Evolutionary conservation across 2,797 vertebrate species (phyloP).

Genomic region (Neoniphon sammara): DNA sequence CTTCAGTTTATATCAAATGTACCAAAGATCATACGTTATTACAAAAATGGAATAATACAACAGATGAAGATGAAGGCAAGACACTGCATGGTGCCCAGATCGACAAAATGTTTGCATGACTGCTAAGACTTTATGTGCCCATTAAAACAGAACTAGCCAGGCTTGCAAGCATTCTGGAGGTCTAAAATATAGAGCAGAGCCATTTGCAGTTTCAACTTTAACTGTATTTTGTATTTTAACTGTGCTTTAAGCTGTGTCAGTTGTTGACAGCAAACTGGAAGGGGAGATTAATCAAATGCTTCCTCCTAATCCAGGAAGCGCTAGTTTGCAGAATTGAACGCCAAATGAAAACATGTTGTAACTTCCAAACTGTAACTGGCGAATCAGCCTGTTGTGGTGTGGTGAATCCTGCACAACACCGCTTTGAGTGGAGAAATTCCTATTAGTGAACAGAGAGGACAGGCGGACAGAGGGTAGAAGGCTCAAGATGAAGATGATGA

Average conservation of each 20-base stretch:
- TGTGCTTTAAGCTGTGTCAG: not conserved
- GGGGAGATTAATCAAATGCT: conserved; percentile 5
- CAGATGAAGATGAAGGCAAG: no score
- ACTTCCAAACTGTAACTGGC: not conserved
- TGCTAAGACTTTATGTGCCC: not conserved
- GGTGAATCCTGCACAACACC: not conserved
- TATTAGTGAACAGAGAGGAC: not conserved
- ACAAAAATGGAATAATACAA: no score
- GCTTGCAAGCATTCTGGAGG: not conserved
- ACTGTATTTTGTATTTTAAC: not conserved
- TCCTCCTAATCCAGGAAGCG: not conserved
- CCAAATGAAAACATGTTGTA: conserved; percentile 1
- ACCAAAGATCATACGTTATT: not conserved
- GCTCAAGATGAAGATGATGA: no score
- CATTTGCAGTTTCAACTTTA: not conserved
- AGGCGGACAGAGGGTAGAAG: not conserved
- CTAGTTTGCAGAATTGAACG: conserved; percentile 11
- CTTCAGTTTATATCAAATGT: not conserved
- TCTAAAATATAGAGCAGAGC: not conserved
- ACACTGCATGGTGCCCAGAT: not conserved
- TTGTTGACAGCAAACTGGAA: conserved; percentile 2
- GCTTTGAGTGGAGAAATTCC: not conserved
- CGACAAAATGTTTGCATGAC: not conserved
- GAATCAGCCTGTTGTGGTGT: conserved; percentile 9
- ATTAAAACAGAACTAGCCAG: not conserved